Percentiles rank a stretch among this genome's conserved stretches.
phyloP scores from a whole-genome alignment of 2,888 invertebrate species.

The Perithous albicinctus region DNA sequence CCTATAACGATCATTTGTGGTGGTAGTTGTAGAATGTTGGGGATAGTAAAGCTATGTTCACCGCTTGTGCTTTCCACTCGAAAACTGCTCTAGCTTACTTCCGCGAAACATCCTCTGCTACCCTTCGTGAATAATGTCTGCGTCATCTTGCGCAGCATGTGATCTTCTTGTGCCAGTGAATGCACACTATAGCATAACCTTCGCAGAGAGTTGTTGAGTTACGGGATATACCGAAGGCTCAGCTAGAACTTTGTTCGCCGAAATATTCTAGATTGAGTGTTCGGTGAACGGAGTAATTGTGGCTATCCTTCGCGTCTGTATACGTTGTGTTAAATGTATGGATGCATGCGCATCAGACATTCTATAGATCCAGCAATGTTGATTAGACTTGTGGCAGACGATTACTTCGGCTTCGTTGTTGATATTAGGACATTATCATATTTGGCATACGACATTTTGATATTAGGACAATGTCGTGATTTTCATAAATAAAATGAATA shows the following conservation, averaged over 20 bases:
- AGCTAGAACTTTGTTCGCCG: constrained; percentile 57
- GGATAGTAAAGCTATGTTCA: constrained; percentile 16
- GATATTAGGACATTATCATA: background rate
- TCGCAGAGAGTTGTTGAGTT: constrained; percentile 40
- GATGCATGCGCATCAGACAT: constrained; percentile 11
- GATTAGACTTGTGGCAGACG: background rate
- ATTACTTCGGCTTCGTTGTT: constrained; percentile 1
- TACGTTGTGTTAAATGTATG: constrained; percentile 28
- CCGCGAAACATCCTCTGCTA: constrained; percentile 57
- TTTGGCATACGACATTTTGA: background rate
- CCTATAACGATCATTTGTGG: constrained; percentile 47
- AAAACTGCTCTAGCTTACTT: constrained; percentile 53
- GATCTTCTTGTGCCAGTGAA: constrained; percentile 62
- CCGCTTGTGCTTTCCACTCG: constrained; percentile 48
- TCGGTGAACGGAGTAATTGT: constrained; percentile 54
- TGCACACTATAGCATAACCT: constrained; percentile 22
- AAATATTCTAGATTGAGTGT: constrained; percentile 57
- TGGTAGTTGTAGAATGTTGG: constrained; percentile 26
- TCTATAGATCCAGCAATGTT: constrained; percentile 6
- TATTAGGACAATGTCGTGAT: background rate
- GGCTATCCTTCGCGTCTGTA: constrained; percentile 44
- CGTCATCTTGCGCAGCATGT: constrained; percentile 68
- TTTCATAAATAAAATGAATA: background rate
- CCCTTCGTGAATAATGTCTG: constrained; percentile 68
- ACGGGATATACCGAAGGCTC: constrained; percentile 7